Percentiles rank a stretch among this genome's conserved stretches.
phyloP scores from a whole-genome alignment of 2,797 vertebrate genomes.

The Podarcis lilfordi region DNA sequence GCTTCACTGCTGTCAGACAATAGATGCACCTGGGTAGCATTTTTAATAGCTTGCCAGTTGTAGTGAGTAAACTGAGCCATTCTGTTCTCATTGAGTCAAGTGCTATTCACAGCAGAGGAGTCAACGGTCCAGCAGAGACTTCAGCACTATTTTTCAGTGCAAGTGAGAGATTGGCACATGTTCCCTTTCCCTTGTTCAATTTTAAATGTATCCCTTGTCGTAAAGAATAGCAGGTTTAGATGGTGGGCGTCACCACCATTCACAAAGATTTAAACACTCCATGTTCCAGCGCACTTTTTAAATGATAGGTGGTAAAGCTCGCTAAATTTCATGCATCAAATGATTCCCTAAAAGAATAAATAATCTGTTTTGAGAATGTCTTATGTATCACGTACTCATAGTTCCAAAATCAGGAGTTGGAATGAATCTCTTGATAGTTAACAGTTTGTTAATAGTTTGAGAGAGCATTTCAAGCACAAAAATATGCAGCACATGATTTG shows the following conservation, averaged over 20 bases:
- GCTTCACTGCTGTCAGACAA: slow-evolving; percentile 30
- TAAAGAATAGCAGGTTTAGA: slow-evolving; percentile 57
- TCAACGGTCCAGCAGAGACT: slow-evolving; percentile 41
- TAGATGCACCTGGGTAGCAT: slow-evolving; percentile 34
- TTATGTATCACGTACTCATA: slow-evolving; percentile 54
- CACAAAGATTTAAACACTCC: slow-evolving; percentile 26
- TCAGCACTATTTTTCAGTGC: slow-evolving; percentile 36
- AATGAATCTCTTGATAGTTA: slow-evolving; percentile 67
- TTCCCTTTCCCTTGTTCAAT: slow-evolving; percentile 53
- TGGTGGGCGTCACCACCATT: slow-evolving; percentile 36
- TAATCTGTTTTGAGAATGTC: slow-evolving; percentile 57
- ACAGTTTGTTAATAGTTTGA: slow-evolving; percentile 67
- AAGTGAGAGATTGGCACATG: slow-evolving; percentile 55
- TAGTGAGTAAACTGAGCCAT: slow-evolving; percentile 52
- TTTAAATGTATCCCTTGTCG: slow-evolving; percentile 45
- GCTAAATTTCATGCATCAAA: slow-evolving; percentile 15
- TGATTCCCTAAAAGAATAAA: slow-evolving; percentile 29
- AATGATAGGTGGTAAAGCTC: slow-evolving; percentile 13
- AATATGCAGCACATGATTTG: slow-evolving; percentile 70
- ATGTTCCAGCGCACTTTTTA: slow-evolving; percentile 30
- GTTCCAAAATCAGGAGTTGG: slow-evolving; percentile 70
- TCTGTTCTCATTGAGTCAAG: slow-evolving; percentile 49
- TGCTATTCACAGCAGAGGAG: slow-evolving; percentile 46
- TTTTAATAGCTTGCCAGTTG: slow-evolving; percentile 45
- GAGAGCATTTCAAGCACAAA: slow-evolving; percentile 75